A percentile compares a stretch with the other conserved stretches of the same genome.
Evolutionary conservation across 30 jellyfish, hydroid and myxozoan genomes (phyloP).

Genomic region (Sanderia malayensis): DNA sequence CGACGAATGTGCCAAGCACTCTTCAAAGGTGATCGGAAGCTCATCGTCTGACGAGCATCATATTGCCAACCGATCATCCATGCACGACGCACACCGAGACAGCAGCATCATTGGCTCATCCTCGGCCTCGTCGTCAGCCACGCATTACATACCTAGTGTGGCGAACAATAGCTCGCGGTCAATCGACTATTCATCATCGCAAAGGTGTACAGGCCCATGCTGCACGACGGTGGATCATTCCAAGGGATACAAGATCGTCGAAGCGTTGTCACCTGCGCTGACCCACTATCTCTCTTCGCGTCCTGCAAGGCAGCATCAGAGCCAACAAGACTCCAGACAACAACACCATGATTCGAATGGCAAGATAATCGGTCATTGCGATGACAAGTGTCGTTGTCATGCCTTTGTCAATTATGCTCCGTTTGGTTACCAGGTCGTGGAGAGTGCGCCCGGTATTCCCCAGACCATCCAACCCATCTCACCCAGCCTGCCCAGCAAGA

Average conservation of each 20-base stretch:
- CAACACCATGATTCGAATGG: conserved; percentile 47
- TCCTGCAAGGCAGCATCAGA: conserved; percentile 44
- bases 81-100: too few relatives aligned
- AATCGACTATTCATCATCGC: conserved; percentile 45
- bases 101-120: too few relatives aligned
- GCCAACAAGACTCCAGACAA: too few relatives aligned
- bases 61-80: background rate
- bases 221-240: conserved; percentile 56
- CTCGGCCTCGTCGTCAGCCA: too few relatives aligned
- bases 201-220: conserved; percentile 81
- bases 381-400: conserved; percentile 78
- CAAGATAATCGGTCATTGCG: conserved; percentile 67
- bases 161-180: conserved; percentile 45
- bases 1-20: conserved; percentile 50
- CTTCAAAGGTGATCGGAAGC: conserved; percentile 21
- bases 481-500: conserved; percentile 49
- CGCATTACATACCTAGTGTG: conserved; percentile 8
- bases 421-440: conserved; percentile 83
- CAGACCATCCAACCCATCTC: conserved; percentile 77
- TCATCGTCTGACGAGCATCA: background rate
- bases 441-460: conserved; percentile 77
- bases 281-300: conserved; percentile 56
- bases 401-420: conserved; percentile 68
- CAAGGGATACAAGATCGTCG: conserved; percentile 65
- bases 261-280: conserved; percentile 58